Conservation (phyloP, 2,888 invertebrate genomes). For the Opisthograptis luteolata region DNA sequence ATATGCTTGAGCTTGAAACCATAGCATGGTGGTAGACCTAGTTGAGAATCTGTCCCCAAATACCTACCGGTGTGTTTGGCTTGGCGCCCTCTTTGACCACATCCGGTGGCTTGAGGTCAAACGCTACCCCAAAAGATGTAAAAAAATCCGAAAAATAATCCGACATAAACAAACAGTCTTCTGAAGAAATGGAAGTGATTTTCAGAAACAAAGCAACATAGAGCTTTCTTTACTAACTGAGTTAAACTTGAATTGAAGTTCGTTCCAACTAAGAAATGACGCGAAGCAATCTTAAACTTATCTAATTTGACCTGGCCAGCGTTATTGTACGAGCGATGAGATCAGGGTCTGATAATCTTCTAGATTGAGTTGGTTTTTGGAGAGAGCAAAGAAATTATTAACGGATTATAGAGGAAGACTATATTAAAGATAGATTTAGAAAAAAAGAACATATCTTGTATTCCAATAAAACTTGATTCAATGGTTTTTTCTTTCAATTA, state of each 20-base stretch:
- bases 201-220: constrained; percentile 23
- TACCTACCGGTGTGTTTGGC: too few species aligned
- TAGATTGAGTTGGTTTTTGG: constrained; percentile 22
- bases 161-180: constrained; percentile 1
- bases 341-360: constrained; percentile 1
- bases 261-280: constrained; percentile 22
- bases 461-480: too few species aligned
- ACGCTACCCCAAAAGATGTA: too few species aligned
- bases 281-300: constrained; percentile 42
- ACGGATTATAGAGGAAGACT: too few species aligned
- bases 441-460: too few species aligned
- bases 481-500: too few species aligned
- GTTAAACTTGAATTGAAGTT: constrained; percentile 27
- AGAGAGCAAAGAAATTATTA: constrained; percentile 5
- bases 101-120: too few species aligned
- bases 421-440: too few species aligned
- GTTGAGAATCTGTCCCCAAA: too few species aligned
- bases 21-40: too few species aligned
- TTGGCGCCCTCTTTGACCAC: too few species aligned
- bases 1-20: too few species aligned
- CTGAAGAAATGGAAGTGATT: constrained; percentile 13
- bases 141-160: not conserved
- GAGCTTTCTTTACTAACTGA: constrained; percentile 9
- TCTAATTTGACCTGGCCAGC: constrained; percentile 43
- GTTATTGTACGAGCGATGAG: constrained; percentile 30